Base-by-base conservation (phyloP, 2,888 invertebrate genomes). In the Caenorhabditis doughertyi region DNA sequence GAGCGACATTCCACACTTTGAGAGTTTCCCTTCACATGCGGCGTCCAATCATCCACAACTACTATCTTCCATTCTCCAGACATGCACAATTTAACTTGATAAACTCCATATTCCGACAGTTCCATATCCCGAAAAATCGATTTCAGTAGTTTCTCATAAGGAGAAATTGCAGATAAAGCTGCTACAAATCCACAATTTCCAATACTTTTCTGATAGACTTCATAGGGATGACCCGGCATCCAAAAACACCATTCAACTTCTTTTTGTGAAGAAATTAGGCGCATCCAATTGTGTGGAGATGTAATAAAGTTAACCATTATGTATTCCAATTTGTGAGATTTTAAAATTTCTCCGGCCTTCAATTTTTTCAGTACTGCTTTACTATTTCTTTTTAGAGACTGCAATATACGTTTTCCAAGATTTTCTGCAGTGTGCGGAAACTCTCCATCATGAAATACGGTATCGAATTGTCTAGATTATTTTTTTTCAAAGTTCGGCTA, bases 61-160 rank as follows among this genome's bases (percentile, higher is more conserved):
- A 67, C 25, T 0, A 16, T 67, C n/a, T 39, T 67, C 67, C 67
- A 67, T 21, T 53, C 51, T 5, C 67, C 67, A 53, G 16, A 18
- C 51, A 67, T 23, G 25, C 51, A 67, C 3, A 67, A 13, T 7
- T 23, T 32, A 0, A 67, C 39, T 25, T 39, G 35, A 53, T 67
- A 53, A 11, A 67, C 53, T 53, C 67, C 67, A 39, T 53, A 51
- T 8, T 53, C 32, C 11, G 23, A 39, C 1, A 51, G 3, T 4
- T 3, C n/a, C 1, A n/a, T 8, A 1, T 1, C 0, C 5, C 3
- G 35, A 25, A 67, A 53, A 0, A 67, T 49, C 0, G 2, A n/a
- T 3, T 32, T 29, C 7, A 49, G 5, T 21, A 62, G 9, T 9
- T 16, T 2, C 0, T 0, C 21, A 3, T 18, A 18, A 1, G 35